Base-by-base conservation (phyloP, 2,888 invertebrate species). In the Copidosoma aretas region DNA sequence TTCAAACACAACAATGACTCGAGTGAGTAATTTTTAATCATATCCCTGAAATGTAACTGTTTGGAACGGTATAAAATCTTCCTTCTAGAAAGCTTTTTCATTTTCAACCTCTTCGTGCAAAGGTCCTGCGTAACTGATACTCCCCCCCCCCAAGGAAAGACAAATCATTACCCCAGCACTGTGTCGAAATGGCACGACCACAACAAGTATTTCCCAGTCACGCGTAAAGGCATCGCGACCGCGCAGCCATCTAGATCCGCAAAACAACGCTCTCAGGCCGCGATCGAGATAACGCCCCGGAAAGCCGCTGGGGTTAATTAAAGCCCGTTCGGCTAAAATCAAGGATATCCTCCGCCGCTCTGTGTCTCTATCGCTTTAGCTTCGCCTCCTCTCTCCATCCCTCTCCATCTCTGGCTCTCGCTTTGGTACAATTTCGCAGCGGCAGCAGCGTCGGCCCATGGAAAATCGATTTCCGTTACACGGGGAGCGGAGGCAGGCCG, bases 271-370 rank as follows among this genome's bases (percentile, higher is more conserved):
- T 25, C 56, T 60, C 3, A 3, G 8, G 8, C n/a, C 15, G 71
- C 77, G 79, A 80, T 81, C 75, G 71, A 79, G 80, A 81, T 80
- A 81, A 80, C 61, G 61, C 73, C 75, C 72, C 67, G 73, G 76
- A 77, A 78, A 75, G 73, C 74, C 25, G 56, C 73, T 32, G 32
- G 32, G 77, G 77, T 80, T 81, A 80, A 81, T 81, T 81, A 80
- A 80, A 78, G 78, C 73, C 75, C 73, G 74, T 78, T 77, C 74
- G 72, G 71, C 74, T 74, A 75, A 77, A 77, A 78, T 78, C 75
- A 73, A 73, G 71, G 70, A 71, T 75, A 70, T 60, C 71, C 8
- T 71, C 71, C 72, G 19, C 49, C 71, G 46, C 60, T 39, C 56
- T 53, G 73, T 61, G 60, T 64, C 22, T 22, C 61, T 62, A 66